phyloP scores from a whole-genome alignment of 2,113 vertebrate genomes.

The Edolisoma coerulescens region DNA sequence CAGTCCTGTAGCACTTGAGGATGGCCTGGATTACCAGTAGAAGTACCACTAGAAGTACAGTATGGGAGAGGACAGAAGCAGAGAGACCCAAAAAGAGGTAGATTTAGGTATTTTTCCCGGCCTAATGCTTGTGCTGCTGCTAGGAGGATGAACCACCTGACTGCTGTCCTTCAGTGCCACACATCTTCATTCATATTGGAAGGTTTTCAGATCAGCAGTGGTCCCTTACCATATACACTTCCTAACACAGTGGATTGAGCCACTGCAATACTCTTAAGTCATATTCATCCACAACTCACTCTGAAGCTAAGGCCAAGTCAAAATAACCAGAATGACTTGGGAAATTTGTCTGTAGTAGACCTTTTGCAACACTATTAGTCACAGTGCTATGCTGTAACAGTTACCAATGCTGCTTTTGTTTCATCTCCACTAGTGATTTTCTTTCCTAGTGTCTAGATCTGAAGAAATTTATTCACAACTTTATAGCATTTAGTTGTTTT shows the following conservation, averaged over 20 bases:
- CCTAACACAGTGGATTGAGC: not conserved
- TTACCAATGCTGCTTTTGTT: not conserved
- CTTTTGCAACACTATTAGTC: not conserved
- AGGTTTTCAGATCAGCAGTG: not conserved
- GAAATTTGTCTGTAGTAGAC: not conserved
- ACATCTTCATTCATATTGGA: not conserved
- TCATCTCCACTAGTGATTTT: not conserved
- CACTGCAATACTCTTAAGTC: not conserved
- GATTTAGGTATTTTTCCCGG: not conserved
- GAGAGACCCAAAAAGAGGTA: accelerated
- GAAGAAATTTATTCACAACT: not conserved
- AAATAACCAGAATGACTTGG: not conserved
- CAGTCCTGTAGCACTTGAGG: too few relatives aligned
- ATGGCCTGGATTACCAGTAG: not conserved
- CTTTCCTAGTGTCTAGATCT: not conserved
- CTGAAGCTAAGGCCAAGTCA: not conserved
- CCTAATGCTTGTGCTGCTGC: not conserved
- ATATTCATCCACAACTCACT: not conserved
- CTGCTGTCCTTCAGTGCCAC: not conserved
- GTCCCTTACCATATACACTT: not conserved
- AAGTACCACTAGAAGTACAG: not conserved
- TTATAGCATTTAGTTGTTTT: not conserved
- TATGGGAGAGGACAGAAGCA: not conserved
- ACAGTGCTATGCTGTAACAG: not conserved
- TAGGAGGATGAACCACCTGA: not conserved